phyloP scores from a whole-genome alignment of 2,113 vertebrate species.

The Cardinalis cardinalis region DNA sequence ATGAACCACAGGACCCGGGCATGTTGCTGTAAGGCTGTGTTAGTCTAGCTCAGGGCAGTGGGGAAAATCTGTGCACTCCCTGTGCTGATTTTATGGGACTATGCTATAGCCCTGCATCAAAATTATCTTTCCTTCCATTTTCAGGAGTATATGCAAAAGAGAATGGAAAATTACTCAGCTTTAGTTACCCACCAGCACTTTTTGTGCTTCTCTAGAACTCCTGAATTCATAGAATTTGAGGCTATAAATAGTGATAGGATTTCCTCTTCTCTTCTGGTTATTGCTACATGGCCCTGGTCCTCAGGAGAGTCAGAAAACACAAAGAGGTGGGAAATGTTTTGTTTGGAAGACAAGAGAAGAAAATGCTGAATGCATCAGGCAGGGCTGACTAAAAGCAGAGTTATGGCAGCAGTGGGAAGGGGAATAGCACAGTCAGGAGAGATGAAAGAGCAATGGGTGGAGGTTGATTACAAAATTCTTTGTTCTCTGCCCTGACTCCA shows the following conservation, averaged over 20 bases:
- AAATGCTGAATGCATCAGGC: not conserved
- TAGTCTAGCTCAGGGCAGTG: not conserved
- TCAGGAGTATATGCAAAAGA: not conserved
- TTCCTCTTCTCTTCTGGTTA: not conserved
- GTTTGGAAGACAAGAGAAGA: conserved; percentile 14
- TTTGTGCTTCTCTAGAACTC: not conserved
- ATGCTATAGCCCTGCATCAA: not conserved
- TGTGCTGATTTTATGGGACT: not conserved
- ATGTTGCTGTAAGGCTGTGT: not conserved
- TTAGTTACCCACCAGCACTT: not conserved
- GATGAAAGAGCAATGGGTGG: not conserved
- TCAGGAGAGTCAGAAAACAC: conserved; percentile 34
- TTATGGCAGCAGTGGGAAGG: not conserved
- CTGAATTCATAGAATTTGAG: not conserved
- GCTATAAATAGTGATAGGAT: not conserved
- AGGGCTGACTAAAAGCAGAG: not conserved
- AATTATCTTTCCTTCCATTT: not conserved
- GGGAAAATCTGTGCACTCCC: not conserved
- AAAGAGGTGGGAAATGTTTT: conserved; percentile 25
- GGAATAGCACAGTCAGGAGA: not conserved
- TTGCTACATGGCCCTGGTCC: not conserved
- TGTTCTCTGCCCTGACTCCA: not conserved
- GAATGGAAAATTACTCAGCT: not conserved
- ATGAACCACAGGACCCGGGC: not conserved
- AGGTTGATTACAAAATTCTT: not conserved